A percentile compares a stretch with the other conserved stretches of the same genome.
phyloP scores from a whole-genome alignment of 2,113 vertebrate genomes.

The Seriola aureovittata region DNA sequence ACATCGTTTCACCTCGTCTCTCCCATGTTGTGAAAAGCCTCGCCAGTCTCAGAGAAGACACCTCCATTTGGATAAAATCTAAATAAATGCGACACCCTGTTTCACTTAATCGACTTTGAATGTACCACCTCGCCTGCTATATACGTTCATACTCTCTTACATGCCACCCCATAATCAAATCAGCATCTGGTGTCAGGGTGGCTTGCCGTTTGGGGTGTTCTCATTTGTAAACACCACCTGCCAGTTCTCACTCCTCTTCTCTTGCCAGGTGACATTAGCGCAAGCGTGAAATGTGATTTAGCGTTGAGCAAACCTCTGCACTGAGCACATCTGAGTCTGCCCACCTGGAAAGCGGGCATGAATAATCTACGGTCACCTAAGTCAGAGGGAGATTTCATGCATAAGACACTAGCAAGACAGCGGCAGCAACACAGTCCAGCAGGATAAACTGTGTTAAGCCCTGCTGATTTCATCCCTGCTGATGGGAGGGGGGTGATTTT shows the following conservation, averaged over 20 bases:
- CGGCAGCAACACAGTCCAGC: constrained; percentile 20
- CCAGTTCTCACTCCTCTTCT: constrained; percentile 65
- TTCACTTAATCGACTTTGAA: constrained; percentile 66
- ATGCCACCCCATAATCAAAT: constrained; percentile 73
- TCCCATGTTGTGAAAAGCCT: constrained; percentile 20
- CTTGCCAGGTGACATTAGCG: constrained; percentile 66
- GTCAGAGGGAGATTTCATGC: constrained; percentile 55
- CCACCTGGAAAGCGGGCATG: constrained; percentile 71
- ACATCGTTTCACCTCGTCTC: constrained; percentile 6
- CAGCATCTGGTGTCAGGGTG: constrained; percentile 69
- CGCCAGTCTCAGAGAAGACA: constrained; percentile 28
- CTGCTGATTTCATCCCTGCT: constrained; percentile 16
- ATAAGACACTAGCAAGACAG: constrained; percentile 43
- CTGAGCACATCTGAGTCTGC: constrained; percentile 58
- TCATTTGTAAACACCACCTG: constrained; percentile 81
- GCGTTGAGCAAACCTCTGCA: constrained; percentile 63
- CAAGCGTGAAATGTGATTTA: constrained; percentile 78
- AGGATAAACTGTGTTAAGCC: constrained; percentile 11
- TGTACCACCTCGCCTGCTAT: constrained; percentile 49
- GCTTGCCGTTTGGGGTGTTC: constrained; percentile 68
- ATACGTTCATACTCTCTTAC: constrained; percentile 64
- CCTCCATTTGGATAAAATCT: constrained; percentile 43
- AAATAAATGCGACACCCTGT: constrained; percentile 46
- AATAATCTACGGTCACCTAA: constrained; percentile 71
- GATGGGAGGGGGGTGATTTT: not conserved